These are phyloP conservation scores for Spermophilus dauricus DNA, from an alignment of 2,113 vertebrate genomes.

Conservation along the genomic window DNA sequence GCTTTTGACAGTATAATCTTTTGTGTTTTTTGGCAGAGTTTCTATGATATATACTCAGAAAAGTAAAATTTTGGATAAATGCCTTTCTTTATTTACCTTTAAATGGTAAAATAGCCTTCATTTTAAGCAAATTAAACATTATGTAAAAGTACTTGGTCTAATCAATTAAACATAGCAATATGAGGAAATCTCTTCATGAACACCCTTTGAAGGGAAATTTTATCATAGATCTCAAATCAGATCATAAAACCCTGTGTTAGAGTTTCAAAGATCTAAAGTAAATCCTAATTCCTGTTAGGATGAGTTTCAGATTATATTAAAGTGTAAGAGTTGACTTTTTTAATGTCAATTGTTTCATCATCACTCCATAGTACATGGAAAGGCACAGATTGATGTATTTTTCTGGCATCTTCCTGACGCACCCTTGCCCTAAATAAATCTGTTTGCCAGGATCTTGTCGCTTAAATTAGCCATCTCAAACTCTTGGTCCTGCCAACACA, in stretches of 20 bases:
- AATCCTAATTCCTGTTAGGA: constrained; percentile 1
- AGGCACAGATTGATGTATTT: constrained; percentile 83
- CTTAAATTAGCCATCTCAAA: constrained; percentile 84
- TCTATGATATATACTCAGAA: background rate
- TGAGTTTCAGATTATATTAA: constrained; percentile 64
- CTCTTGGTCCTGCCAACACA: constrained; percentile 81
- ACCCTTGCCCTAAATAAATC: constrained; percentile 85
- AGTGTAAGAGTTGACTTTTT: constrained; percentile 71
- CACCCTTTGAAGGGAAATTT: constrained; percentile 5
- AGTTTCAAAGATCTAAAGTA: constrained; percentile 33
- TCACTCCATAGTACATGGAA: constrained; percentile 72
- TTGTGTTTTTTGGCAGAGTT: background rate
- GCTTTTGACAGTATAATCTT: background rate
- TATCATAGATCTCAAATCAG: constrained; percentile 13
- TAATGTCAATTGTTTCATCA: constrained; percentile 82
- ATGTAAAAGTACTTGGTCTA: background rate
- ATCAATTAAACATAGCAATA: background rate
- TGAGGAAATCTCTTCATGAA: background rate
- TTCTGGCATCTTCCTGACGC: constrained; percentile 83
- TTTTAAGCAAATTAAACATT: constrained; percentile 46
- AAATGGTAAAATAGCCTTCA: constrained; percentile 33
- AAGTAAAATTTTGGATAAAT: constrained; percentile 60
- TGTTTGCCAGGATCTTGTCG: constrained; percentile 84
- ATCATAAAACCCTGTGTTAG: background rate
- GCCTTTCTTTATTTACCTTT: constrained; percentile 5